These are phyloP conservation scores for Kradibia gibbosae DNA, from an alignment of 1,140 invertebrate species.

Conservation along the genomic window DNA sequence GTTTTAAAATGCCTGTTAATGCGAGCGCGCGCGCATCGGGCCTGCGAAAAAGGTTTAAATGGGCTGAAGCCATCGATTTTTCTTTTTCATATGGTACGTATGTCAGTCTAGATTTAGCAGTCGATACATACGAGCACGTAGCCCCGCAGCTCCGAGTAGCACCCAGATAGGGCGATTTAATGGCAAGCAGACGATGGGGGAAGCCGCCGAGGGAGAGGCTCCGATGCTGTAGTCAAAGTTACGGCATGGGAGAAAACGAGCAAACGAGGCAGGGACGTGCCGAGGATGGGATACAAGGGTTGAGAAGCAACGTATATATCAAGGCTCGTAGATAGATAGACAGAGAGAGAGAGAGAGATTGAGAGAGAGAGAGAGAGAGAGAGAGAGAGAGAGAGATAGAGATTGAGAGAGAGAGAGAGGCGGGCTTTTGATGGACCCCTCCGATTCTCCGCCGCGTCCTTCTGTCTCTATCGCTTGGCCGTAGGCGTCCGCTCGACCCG, in stretches of 20 bases:
- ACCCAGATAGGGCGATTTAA: slow-evolving; percentile 48
- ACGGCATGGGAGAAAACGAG: slow-evolving; percentile 25
- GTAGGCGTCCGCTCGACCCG: slow-evolving; percentile 50
- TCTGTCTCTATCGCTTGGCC: neutral
- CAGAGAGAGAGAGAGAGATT: neutral
- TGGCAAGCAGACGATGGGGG: slow-evolving; percentile 46
- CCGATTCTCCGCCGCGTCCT: neutral
- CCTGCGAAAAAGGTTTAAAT: neutral
- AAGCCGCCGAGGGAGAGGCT: slow-evolving; percentile 29
- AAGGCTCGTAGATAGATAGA: neutral
- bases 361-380: slow-evolving; percentile 2
- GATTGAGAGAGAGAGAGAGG: slow-evolving; percentile 32
- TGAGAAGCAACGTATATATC: slow-evolving; percentile 22
- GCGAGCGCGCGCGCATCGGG: neutral
- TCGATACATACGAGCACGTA: slow-evolving; percentile 54
- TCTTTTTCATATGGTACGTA: neutral
- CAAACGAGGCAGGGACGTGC: slow-evolving; percentile 4
- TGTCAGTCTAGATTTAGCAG: slow-evolving; percentile 25
- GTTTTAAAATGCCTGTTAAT: neutral
- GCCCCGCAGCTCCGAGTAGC: slow-evolving; percentile 44
- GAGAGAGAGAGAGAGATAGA: slow-evolving; percentile 37
- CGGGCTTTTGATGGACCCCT: slow-evolving; percentile 64
- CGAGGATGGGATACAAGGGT: slow-evolving; percentile 27
- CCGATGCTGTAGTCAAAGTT: slow-evolving; percentile 29
- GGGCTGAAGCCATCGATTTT: neutral